Evolutionary conservation across 53 echinoderm and acorn worm species (phyloP).

Genomic region (Temnopleurus reevesii): DNA sequence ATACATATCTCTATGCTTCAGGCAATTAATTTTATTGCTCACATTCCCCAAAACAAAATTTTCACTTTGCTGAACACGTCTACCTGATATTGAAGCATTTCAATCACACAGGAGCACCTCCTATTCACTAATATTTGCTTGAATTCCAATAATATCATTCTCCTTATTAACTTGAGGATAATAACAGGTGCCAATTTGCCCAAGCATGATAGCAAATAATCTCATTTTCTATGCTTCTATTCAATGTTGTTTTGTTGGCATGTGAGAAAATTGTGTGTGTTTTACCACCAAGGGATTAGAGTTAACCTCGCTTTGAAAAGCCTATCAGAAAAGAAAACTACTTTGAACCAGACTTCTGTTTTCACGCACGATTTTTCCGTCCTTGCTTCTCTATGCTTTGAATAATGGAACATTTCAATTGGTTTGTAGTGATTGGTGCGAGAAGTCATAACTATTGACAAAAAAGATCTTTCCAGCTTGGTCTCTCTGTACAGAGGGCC

Average conservation of each 20-base stretch:
- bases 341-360: not conserved
- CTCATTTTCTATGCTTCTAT: not conserved
- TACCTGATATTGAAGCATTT: too few relatives aligned
- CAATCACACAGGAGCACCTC: too few relatives aligned
- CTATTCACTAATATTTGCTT: constrained; percentile 32
- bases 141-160: not conserved
- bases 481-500: not conserved
- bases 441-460: not conserved
- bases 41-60: too few relatives aligned
- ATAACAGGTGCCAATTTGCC: constrained; percentile 32
- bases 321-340: not conserved
- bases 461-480: not conserved
- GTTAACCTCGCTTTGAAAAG: not conserved
- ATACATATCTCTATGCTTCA: too few relatives aligned
- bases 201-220: constrained; percentile 27
- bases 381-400: not conserved
- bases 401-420: not conserved
- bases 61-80: too few relatives aligned
- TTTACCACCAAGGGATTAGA: constrained; percentile 36
- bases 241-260: not conserved
- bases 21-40: too few relatives aligned
- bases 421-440: not conserved
- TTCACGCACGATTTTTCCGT: not conserved
- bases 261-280: constrained; percentile 32
- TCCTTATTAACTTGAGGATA: not conserved